Evolutionary conservation across 2,888 invertebrate species (phyloP).

Genomic region (Cerastis rubricosa): DNA sequence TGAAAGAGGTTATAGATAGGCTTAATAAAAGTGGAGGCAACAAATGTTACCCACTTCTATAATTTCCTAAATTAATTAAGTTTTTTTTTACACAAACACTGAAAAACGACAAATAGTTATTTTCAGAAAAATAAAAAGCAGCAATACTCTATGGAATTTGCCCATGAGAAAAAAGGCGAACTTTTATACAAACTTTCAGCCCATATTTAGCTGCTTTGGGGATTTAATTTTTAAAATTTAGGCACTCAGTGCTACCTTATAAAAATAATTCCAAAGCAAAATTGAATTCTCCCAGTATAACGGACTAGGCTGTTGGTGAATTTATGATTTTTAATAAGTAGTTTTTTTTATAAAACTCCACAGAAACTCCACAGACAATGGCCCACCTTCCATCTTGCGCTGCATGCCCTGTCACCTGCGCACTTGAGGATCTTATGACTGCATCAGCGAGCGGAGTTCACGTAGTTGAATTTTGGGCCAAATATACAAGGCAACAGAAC

Average conservation of each 20-base stretch:
- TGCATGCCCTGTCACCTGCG: too few species aligned
- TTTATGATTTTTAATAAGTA: neutral
- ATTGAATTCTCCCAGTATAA: neutral
- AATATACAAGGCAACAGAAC: too few species aligned
- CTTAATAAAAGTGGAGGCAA: neutral
- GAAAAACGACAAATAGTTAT: too few species aligned
- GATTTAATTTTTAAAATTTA: neutral
- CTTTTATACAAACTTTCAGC: neutral
- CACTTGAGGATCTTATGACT: too few species aligned
- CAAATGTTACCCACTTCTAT: neutral
- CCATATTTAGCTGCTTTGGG: neutral
- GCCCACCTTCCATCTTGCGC: too few species aligned
- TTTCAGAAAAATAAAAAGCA: too few species aligned
- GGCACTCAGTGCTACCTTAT: neutral
- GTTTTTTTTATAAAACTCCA: neutral
- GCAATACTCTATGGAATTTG: neutral
- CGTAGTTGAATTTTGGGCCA: too few species aligned
- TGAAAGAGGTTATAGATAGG: slow-evolving; percentile 1
- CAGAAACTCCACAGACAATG: too few species aligned
- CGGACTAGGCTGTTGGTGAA: neutral
- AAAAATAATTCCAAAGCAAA: neutral
- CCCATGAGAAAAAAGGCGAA: neutral
- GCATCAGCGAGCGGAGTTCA: too few species aligned
- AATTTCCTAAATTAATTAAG: neutral
- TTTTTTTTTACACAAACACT: too few species aligned